These are phyloP conservation scores for Meiosimyza decipiens DNA, from an alignment of 2,888 invertebrate species.

Conservation along the genomic window DNA sequence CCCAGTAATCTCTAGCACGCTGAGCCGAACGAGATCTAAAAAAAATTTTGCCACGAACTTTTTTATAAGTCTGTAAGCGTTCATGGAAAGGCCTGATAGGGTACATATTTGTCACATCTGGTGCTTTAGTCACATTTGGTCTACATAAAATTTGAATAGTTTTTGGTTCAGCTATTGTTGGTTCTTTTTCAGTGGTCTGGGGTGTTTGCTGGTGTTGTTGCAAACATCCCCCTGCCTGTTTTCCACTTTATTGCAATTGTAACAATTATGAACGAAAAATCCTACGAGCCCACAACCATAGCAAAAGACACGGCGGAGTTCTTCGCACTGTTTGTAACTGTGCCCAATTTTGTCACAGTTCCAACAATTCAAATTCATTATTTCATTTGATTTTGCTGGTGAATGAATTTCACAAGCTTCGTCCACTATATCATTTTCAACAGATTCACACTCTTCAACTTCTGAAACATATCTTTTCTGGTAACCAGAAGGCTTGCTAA, in stretches of 20 bases:
- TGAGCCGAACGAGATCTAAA: neutral
- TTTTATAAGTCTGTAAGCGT: neutral
- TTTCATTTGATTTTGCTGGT: neutral
- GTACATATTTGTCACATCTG: no score
- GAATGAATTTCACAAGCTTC: conserved; percentile 1
- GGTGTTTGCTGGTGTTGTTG: neutral
- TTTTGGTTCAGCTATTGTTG: no score
- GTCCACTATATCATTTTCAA: neutral
- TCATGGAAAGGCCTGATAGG: no score
- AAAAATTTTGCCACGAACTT: neutral
- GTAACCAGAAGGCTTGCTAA: neutral
- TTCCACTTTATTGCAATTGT: conserved; percentile 2
- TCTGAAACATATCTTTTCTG: neutral
- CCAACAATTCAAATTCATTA: neutral
- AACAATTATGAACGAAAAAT: neutral
- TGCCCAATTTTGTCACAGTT: conserved; percentile 6
- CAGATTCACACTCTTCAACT: neutral
- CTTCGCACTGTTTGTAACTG: conserved; percentile 7
- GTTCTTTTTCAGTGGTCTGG: no score
- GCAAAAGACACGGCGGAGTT: neutral
- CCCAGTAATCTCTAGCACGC: neutral
- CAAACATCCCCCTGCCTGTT: neutral
- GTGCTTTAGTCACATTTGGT: no score
- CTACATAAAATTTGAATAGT: no score
- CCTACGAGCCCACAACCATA: conserved; percentile 10